Base-by-base conservation (phyloP, 2,113 vertebrate species). In the Vireo altiloquus region DNA sequence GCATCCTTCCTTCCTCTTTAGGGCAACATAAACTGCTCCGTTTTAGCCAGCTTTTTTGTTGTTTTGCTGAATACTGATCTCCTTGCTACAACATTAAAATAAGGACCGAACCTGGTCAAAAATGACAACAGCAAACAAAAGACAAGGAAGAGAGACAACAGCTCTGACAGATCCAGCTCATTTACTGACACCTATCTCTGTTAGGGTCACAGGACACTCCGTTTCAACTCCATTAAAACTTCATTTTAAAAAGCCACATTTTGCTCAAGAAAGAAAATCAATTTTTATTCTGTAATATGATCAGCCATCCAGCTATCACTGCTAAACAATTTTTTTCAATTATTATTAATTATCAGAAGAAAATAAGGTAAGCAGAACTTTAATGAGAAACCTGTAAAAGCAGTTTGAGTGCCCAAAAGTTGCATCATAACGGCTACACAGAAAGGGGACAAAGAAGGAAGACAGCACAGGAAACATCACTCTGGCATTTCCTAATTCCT, bases 1-100 rank as follows among this genome's bases (percentile, higher is more conserved):
- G 71, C 95, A 97, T 97, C 96, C 92, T 97, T 97, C 95, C 95
- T 96, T 95, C 95, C 95, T 90, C 93, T 95, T 95, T 69, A 71
- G 91, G 66, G 71, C 66, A 83, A 23, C 57, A 14, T 4, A 11
- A 91, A 42, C 89, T 46, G 84, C 66, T 89, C 44, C 0, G 1
- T 9, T 96, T 76, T n/a, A 80, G 65, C 35, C 42, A 61, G 70
- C 1, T 0, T 19, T 54, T 53, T 75, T 88, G 79, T 84, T 54
- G 46, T 66, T 87, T 69, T 80, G 30, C 50, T 92, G 54, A 91
- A 61, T 63, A 59, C 46, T 40, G 46, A 20, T 70, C 49, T 82
- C 47, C 37, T n/a, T 56, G 31, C 39, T 42, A 76, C 40, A 59
- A 54, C 2, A 0, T 52, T 63, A 70, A 95, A 76, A 83, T 92